Base-by-base conservation (phyloP, 2,797 vertebrate genomes). In the Danio choprae region DNA sequence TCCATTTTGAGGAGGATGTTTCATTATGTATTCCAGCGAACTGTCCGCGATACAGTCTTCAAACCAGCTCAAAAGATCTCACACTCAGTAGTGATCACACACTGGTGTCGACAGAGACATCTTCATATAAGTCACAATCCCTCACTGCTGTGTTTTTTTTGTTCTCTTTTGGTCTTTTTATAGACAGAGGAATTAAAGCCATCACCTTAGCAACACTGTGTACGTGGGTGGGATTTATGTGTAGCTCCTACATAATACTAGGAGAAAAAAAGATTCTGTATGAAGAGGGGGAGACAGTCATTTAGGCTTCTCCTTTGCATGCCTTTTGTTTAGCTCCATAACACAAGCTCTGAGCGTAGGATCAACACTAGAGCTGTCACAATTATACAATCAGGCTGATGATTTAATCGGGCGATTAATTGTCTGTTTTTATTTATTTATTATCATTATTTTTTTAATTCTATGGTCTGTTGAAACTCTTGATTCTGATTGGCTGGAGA, bases 121-220 rank as follows among this genome's bases (percentile, higher is more conserved):
- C 40, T 76, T 76, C 62, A 51, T 8, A 74, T 29, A 13, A 84
- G 80, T 74, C 68, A 74, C 55, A 74, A 77, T 73, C 20, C 60
- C 56, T 79, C 53, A 15, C 41, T 83, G 64, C 40, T 2, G 51
- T 56, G 16, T 78, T 65, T 78, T 67, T 13, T 76, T 68, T 8
- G 15, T 71, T 74, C 80, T 87, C 64, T 79, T 81, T 75, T 82
- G 74, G 64, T 81, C 88, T 90, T 91, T 90, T 89, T 86, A 88
- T 86, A 90, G 85, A 84, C 81, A 83, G 76, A 79, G 83, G 81
- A 88, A 89, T 87, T 85, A 59, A 70, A 88, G 86, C 83, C 64
- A 76, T 90, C 87, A 86, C 88, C 86, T 71, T 90, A 79, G 91
- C 87, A 92, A 89, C 89, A 86, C 84, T 82, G 84, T 75, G 43